A percentile compares a stretch with the other conserved stretches of the same genome.
These are phyloP conservation scores for Sebastiscus albofasciatus DNA, from an alignment of 2,797 vertebrate genomes.

Conservation along the genomic window DNA sequence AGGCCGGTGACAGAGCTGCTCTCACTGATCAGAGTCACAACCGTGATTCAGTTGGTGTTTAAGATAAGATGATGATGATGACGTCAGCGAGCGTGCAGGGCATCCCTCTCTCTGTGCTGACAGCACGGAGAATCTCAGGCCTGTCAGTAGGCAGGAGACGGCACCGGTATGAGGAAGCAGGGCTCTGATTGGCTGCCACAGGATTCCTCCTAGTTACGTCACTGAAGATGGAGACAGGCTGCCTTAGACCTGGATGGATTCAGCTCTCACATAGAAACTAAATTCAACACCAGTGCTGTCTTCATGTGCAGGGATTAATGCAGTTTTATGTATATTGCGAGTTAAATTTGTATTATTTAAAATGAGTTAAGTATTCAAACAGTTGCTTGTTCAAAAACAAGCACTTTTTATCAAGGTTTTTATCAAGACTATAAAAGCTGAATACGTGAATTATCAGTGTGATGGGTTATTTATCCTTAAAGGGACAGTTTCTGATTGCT, in stretches of 20 bases:
- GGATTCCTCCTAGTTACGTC: conserved; percentile 55
- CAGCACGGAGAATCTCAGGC: conserved; percentile 21
- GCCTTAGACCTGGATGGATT: conserved; percentile 8
- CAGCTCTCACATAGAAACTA: not conserved
- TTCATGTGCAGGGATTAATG: not conserved
- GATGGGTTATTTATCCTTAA: not conserved
- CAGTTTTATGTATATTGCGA: not conserved
- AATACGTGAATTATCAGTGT: not conserved
- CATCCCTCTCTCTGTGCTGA: conserved; percentile 46
- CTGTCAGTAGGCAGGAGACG: conserved; percentile 9
- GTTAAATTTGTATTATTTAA: not conserved
- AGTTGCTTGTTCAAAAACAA: not conserved
- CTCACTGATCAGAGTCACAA: not conserved
- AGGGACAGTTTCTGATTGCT: not conserved
- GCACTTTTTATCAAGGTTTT: not conserved
- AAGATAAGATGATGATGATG: conserved; percentile 4
- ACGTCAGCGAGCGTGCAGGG: conserved; percentile 32
- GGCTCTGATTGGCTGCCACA: conserved; percentile 55
- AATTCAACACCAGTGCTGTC: not conserved
- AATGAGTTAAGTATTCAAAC: not conserved
- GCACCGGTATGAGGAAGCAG: conserved; percentile 8
- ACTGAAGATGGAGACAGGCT: conserved; percentile 53
- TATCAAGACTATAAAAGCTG: not conserved
- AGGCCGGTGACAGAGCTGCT: not conserved
- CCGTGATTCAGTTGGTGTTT: conserved; percentile 20